phyloP scores from a whole-genome alignment of 2,113 vertebrate genomes.

The Oenanthe melanoleuca region DNA sequence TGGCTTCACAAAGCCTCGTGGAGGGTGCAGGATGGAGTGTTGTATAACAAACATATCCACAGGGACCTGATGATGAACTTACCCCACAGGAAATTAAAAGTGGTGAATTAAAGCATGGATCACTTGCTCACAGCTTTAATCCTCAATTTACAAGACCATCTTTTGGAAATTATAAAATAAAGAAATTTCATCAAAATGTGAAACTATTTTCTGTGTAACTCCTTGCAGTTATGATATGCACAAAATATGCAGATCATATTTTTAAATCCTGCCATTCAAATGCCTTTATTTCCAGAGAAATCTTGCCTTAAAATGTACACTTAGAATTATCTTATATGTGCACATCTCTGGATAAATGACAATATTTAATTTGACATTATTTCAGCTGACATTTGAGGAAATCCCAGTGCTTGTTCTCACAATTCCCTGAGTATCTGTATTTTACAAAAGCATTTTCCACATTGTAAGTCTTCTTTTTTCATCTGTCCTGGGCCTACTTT shows the following conservation, averaged over 20 bases:
- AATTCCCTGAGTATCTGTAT: not conserved
- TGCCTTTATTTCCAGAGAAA: not conserved
- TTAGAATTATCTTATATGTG: not conserved
- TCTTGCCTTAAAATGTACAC: not conserved
- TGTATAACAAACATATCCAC: slow-evolving; percentile 50
- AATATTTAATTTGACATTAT: not conserved
- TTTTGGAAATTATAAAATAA: not conserved
- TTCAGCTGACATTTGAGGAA: not conserved
- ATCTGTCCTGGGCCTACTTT: not conserved
- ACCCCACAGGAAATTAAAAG: slow-evolving; percentile 48
- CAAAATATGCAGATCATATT: not conserved
- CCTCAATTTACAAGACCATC: not conserved
- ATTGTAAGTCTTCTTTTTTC: not conserved
- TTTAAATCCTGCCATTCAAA: not conserved
- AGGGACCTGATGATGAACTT: not conserved
- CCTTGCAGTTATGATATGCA: not conserved
- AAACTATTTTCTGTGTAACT: not conserved
- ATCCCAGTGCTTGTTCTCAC: not conserved
- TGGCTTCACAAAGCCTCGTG: slow-evolving; percentile 30
- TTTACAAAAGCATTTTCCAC: not conserved
- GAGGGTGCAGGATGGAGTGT: slow-evolving; percentile 39
- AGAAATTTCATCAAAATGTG: not conserved
- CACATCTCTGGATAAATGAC: not conserved
- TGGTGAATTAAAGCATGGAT: not conserved
- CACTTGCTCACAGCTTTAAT: not conserved